Base-by-base conservation (phyloP, 1,140 invertebrate genomes). In the Limonius californicus region DNA sequence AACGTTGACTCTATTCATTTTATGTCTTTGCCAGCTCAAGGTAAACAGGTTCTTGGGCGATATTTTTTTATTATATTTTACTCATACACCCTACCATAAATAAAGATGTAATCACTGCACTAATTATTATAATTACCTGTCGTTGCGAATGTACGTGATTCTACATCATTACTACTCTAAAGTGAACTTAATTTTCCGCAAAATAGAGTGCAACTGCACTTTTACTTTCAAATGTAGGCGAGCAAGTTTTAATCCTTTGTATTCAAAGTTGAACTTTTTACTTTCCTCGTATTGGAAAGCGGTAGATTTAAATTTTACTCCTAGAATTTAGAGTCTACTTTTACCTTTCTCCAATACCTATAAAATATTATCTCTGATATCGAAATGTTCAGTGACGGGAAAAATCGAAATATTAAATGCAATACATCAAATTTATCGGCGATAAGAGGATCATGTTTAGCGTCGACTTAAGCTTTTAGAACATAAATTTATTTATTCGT, bases 151-250 rank as follows among this genome's bases (percentile, higher is more conserved):
- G 6, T 30, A 32, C 21, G 54, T 55, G 11, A n/a, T 27, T 27
- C 21, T 35, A 55, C 45, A 6, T 50, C 20, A 19, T 50, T 12
- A 50, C 20, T 50, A 50, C 16, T 18, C 16, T 6, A 50, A 19
- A 16, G 45, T 19, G 45, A 50, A 50, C 45, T 50, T 50, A 21
- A 39, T 39, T 39, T 39, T 21, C 16, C 45, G 45, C 45, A 19
- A 50, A 55, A 14, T 55, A 16, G 14, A 32, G 53, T 55, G 53
- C 53, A 55, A 32, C 12, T 55, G 27, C 63, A 67, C 65, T 67
- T 64, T 67, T 67, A 67, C 65, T 67, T 67, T 67, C 65, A 63
- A 63, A 66, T 63, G 65, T 66, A 66, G 65, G 65, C 65, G 65
- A 66, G 53, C 59, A 57, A 50, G 58, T 65, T 65, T 65, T 39